Conservation (phyloP, 2,113 vertebrate genomes). For the Echinops telfairi region DNA sequence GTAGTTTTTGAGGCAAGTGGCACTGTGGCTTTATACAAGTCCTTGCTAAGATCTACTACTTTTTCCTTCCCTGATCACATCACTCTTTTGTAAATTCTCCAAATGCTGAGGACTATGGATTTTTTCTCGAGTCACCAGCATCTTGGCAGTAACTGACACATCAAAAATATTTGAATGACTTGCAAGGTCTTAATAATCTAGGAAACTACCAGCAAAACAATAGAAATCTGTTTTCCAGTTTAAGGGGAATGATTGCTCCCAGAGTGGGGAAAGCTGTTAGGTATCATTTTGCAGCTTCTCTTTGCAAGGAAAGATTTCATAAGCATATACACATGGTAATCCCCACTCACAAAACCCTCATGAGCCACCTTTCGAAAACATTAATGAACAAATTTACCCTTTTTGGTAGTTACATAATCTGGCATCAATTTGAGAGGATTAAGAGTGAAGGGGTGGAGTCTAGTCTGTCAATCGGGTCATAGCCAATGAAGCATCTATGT, state of each 20-base stretch:
- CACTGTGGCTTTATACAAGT: neutral
- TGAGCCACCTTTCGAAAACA: neutral
- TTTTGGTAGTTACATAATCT: too few relatives aligned
- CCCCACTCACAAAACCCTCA: neutral
- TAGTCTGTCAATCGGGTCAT: too few relatives aligned
- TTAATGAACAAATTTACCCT: neutral
- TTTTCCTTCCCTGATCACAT: neutral
- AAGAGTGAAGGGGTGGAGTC: too few relatives aligned
- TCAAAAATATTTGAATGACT: neutral
- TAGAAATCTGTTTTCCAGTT: too few relatives aligned
- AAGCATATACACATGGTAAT: neutral
- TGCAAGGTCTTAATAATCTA: neutral
- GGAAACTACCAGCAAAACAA: neutral
- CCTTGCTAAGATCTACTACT: neutral
- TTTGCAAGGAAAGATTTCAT: neutral
- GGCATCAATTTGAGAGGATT: too few relatives aligned
- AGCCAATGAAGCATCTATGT: too few relatives aligned
- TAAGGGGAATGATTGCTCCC: too few relatives aligned
- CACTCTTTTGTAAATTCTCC: neutral
- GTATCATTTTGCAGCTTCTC: neutral
- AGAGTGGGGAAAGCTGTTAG: too few relatives aligned
- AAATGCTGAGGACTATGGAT: neutral
- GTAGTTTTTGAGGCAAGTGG: neutral
- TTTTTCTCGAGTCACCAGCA: neutral
- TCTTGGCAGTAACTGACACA: neutral